Evolutionary conservation across 1,140 invertebrate genomes (phyloP), one percentile per base, ranked within the genome.

Genomic region (Pristionchus pacificus): DNA sequence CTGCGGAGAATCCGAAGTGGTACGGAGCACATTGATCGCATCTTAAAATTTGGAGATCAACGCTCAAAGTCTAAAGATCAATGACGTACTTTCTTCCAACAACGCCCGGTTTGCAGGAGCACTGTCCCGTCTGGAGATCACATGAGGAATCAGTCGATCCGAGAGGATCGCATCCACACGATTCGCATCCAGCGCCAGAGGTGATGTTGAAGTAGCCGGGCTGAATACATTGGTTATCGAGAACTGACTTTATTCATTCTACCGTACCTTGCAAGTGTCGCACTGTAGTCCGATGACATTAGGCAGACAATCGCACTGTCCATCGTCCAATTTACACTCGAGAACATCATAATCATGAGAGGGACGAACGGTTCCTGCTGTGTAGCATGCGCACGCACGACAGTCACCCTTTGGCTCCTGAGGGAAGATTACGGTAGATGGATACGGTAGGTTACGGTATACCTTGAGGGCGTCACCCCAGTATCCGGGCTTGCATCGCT

Each of bases 281-380:
- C 95, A 98, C 81, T 93, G 91, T 38, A 88, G 88, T 10, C 93
- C 93, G 55, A 89, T 88, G 0, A 97, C 93, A 80, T 95, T 92
- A 0, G 89, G 88, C 70, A 91, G 90, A 84, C 94, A 97, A 0
- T 88, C 86, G 78, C 94, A 97, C 77, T 91, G 90, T 2, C 93
- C 93, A 0, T 88, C 89, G 0, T 91, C 85, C 76, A 91, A 90
- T 79, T 93, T 90, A 78, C 93, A 95, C 25, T 90, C 87, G 0
- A 89, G 88, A 24, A 89, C 87, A 24, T 89, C 90, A 74, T 88
- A 87, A 33, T 88, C 85, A 6, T 77, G 88, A 86, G 25, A 65
- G 75, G 65, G 65, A 29, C 86, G 84, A 81, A 55, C 90, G 80
- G 92, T 95, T 13, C 93, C 94, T 60, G 68, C 68, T 1, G 87